phyloP scores from a whole-genome alignment of 2,888 invertebrate species.

The Oligia fasciuncula region DNA sequence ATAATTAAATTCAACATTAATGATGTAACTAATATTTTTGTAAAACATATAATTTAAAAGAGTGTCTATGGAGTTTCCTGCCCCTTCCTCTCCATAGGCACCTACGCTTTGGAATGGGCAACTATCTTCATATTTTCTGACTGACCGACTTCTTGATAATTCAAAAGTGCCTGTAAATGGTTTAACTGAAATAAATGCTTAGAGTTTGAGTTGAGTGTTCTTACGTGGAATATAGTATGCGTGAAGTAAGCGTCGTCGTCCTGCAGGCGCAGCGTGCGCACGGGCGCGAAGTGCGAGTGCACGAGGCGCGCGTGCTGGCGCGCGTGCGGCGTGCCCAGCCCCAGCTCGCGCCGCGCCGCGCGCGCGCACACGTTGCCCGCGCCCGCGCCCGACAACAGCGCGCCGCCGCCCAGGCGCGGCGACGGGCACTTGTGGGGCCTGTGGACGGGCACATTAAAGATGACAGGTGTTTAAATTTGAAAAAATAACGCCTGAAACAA shows the following conservation, averaged over 20 bases:
- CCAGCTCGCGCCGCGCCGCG: constrained; percentile 93
- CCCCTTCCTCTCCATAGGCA: no score
- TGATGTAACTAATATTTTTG: no score
- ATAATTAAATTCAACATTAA: no score
- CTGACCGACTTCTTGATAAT: no score
- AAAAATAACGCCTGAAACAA: no score
- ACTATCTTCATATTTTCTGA: no score
- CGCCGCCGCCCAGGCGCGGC: constrained; percentile 70
- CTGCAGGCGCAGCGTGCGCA: constrained; percentile 84
- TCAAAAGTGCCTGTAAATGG: no score
- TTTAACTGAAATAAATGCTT: no score
- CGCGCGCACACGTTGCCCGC: constrained; percentile 96
- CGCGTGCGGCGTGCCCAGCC: constrained; percentile 79
- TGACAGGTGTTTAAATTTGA: background rate
- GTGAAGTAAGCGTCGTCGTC: constrained; percentile 91
- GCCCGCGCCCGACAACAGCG: constrained; percentile 77
- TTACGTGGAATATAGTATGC: constrained; percentile 93
- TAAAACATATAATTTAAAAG: no score
- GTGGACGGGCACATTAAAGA: background rate
- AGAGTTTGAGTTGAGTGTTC: constrained; percentile 25
- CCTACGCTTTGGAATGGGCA: no score
- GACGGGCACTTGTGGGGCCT: constrained; percentile 99
- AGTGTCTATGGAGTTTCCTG: no score
- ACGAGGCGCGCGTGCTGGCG: constrained; percentile 78
- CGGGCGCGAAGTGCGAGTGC: constrained; percentile 87